A percentile compares a stretch with the other conserved stretches of the same genome.
Evolutionary conservation across 2,797 vertebrate species (phyloP).

Genomic region (Poeciliopsis paucimaculata): DNA sequence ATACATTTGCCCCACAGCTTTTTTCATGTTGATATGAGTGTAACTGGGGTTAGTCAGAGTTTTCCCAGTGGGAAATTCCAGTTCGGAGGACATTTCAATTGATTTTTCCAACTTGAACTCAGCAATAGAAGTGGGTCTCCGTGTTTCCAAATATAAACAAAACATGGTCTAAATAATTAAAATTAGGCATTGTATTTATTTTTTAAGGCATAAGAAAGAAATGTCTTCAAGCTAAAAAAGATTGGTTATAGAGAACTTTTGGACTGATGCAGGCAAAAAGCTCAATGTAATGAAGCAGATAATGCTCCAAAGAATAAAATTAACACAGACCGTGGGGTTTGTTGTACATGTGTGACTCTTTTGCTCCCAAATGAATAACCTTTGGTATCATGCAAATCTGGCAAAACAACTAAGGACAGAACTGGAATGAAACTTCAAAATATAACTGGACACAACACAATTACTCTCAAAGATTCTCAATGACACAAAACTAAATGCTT

Average conservation of each 20-base stretch:
- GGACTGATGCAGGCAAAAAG: neutral
- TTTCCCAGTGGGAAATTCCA: neutral
- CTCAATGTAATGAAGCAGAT: neutral
- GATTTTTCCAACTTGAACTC: neutral
- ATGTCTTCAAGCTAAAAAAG: neutral
- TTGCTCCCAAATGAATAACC: too few species aligned
- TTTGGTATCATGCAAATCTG: neutral
- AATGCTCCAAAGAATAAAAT: neutral
- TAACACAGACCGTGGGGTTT: neutral
- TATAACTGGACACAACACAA: neutral
- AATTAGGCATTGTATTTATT: neutral
- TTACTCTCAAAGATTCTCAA: neutral
- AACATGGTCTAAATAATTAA: neutral
- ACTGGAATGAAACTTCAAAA: neutral
- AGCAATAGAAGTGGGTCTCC: neutral
- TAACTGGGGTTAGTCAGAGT: neutral
- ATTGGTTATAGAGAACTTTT: neutral
- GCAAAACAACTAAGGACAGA: neutral
- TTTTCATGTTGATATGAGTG: neutral
- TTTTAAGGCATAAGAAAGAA: too few species aligned
- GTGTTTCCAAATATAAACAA: conserved; percentile 1
- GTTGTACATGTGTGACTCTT: neutral
- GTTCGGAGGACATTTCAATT: neutral
- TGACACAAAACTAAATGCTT: neutral
- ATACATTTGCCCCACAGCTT: too few species aligned